phyloP scores from a whole-genome alignment of 2,888 invertebrate species.

The Thymelicus acteon region DNA sequence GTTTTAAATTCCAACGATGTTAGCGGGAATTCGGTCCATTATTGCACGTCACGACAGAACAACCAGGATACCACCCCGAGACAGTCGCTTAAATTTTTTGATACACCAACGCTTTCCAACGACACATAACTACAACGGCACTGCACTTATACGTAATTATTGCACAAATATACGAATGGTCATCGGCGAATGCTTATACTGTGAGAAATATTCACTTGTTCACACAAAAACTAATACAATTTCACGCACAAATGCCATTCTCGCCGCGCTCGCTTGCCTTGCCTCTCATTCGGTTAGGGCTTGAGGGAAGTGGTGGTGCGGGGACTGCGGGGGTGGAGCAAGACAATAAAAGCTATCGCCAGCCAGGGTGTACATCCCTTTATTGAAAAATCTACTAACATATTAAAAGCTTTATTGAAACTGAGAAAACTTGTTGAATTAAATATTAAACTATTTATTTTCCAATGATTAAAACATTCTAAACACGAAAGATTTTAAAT shows the following conservation, averaged over 20 bases:
- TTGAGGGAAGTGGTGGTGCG: conserved; percentile 46
- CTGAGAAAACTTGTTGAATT: no score
- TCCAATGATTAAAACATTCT: no score
- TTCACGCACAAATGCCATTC: conserved; percentile 78
- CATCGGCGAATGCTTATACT: conserved; percentile 57
- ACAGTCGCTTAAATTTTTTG: conserved; percentile 68
- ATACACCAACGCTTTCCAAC: conserved; percentile 63
- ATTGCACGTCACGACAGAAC: conserved; percentile 71
- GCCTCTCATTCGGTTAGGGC: conserved; percentile 56
- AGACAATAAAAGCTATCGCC: conserved; percentile 11
- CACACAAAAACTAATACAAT: conserved; percentile 76
- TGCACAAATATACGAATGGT: conserved; percentile 57
- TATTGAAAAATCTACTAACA: conserved; percentile 11
- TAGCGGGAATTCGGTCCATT: conserved; percentile 78
- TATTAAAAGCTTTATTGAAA: no score
- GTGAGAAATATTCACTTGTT: conserved; percentile 72
- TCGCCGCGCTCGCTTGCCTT: conserved; percentile 49
- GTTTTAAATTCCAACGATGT: conserved; percentile 81
- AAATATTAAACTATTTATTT: no score
- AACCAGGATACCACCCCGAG: conserved; percentile 75
- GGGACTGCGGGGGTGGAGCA: conserved; percentile 52
- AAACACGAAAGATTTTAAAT: no score
- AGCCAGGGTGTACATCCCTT: conserved; percentile 14
- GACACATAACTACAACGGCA: conserved; percentile 58
- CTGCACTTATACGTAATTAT: conserved; percentile 48